phyloP scores from a whole-genome alignment of 1,140 invertebrate genomes.

The Temnothorax curvispinosus region DNA sequence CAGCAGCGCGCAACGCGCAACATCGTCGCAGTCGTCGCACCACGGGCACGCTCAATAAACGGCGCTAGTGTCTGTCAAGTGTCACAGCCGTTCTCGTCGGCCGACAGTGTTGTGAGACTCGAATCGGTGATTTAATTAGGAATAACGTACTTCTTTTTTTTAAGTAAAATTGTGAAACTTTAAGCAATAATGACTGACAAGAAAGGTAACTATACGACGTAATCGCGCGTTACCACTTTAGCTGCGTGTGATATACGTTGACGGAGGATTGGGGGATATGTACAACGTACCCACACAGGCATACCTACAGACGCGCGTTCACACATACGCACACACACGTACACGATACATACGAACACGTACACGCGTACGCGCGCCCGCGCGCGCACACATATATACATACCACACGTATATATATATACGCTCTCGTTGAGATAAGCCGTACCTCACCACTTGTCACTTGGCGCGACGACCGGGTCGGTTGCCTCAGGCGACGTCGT shows the following conservation, averaged over 20 bases:
- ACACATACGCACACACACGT: background rate
- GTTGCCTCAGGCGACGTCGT: constrained; percentile 29
- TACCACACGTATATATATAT: background rate
- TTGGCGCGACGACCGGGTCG: constrained; percentile 65
- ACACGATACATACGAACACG: background rate
- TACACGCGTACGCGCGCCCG: background rate
- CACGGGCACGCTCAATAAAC: constrained; percentile 78
- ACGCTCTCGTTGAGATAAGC: constrained; percentile 70
- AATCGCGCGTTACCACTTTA: constrained; percentile 66
- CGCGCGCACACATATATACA: background rate
- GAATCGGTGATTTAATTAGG: constrained; percentile 79
- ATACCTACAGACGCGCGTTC: background rate
- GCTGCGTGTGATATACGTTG: constrained; percentile 61
- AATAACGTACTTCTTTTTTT: constrained; percentile 77
- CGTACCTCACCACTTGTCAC: constrained; percentile 81
- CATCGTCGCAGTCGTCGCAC: constrained; percentile 12
- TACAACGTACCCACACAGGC: constrained; percentile 22
- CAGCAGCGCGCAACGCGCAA: background rate
- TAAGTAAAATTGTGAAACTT: constrained; percentile 81
- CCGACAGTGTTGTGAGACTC: constrained; percentile 78
- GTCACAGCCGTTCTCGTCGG: constrained; percentile 80
- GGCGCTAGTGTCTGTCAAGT: constrained; percentile 82
- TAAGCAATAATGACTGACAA: constrained; percentile 86
- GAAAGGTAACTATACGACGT: constrained; percentile 85
- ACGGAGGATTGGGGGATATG: constrained; percentile 33